Percentiles rank a stretch among this genome's conserved stretches.
Conservation (phyloP, 2,888 invertebrate species). For the Eristalis pertinax region DNA sequence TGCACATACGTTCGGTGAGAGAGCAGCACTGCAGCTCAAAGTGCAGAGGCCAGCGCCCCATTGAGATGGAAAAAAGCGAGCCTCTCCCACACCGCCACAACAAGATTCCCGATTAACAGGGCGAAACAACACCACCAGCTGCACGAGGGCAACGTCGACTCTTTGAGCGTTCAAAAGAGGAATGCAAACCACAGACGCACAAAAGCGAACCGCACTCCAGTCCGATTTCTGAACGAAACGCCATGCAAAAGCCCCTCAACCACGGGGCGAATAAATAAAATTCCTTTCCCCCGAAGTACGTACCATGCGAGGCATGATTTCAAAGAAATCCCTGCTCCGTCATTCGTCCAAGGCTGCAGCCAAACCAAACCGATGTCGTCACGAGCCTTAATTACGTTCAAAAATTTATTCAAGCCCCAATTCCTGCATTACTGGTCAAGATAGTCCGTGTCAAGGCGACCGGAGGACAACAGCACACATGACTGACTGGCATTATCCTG, state of each 20-base stretch:
- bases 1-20: background rate
- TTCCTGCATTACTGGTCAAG: background rate
- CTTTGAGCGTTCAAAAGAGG: background rate
- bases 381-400: background rate
- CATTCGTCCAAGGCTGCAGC: background rate
- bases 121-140: background rate
- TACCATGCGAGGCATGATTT: background rate
- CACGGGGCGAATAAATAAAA: background rate
- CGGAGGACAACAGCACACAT: background rate
- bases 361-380: background rate
- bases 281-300: background rate
- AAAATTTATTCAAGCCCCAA: background rate
- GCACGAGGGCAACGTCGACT: no score
- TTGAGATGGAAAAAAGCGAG: background rate
- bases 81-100: background rate
- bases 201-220: background rate
- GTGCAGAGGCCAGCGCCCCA: background rate
- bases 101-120: background rate
- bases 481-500: constrained; percentile 13
- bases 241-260: background rate
- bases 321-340: background rate
- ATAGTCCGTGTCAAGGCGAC: background rate
- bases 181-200: background rate
- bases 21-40: no score
- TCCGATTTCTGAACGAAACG: no score